These are phyloP conservation scores for Rhinolophus ferrumequinum DNA, from an alignment of 2,113 vertebrate genomes.

Conservation along the genomic window DNA sequence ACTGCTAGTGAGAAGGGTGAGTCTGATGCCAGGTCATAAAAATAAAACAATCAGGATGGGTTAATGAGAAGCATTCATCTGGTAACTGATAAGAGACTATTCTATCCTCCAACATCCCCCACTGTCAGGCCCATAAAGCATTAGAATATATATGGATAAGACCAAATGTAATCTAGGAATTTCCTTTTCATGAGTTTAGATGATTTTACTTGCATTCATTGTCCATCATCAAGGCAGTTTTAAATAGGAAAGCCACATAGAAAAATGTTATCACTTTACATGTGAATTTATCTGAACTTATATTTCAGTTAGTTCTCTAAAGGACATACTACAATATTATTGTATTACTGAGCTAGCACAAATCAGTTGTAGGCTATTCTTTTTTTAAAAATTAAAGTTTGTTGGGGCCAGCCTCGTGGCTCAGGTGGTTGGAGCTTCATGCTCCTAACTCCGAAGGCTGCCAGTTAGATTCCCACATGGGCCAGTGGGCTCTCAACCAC, in stretches of 20 bases:
- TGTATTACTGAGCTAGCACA: background rate
- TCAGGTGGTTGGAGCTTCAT: too few species aligned
- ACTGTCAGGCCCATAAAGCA: background rate
- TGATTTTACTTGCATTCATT: background rate
- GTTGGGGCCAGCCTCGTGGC: too few species aligned
- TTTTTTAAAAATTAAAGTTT: background rate
- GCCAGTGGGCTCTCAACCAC: too few species aligned
- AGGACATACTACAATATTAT: background rate
- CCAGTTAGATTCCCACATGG: too few species aligned
- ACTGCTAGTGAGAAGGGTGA: background rate
- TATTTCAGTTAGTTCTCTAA: background rate
- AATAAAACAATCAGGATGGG: slow-evolving; percentile 8
- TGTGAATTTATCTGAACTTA: background rate
- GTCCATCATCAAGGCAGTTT: background rate
- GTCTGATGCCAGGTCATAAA: background rate
- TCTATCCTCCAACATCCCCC: background rate
- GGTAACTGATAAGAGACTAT: background rate
- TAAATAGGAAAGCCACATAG: background rate
- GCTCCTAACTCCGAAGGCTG: too few species aligned
- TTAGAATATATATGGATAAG: background rate
- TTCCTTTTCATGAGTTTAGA: background rate
- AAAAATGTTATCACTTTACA: background rate
- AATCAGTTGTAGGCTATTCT: background rate
- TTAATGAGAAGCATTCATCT: background rate
- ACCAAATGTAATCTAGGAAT: background rate